A percentile compares a stretch with the other conserved stretches of the same genome.
phyloP scores from a whole-genome alignment of 2,888 invertebrate species.

The Timema podura region DNA sequence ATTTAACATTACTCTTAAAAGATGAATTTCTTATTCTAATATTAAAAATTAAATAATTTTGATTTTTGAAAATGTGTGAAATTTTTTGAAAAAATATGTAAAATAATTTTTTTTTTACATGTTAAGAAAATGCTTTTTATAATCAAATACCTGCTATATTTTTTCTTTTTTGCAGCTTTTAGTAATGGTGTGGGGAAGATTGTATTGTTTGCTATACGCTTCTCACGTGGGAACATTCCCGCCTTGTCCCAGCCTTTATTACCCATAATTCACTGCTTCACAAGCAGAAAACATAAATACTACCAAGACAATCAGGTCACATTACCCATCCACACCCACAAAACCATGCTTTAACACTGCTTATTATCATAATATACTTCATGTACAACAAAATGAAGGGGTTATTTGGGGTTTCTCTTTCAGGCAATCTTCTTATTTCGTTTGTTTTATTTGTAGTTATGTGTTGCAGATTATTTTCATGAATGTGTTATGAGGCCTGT shows the following conservation, averaged over 20 bases:
- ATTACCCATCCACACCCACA: slow-evolving; percentile 26
- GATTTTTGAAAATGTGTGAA: no score
- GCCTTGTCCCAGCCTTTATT: neutral
- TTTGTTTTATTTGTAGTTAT: no score
- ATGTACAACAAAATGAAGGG: no score
- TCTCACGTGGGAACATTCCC: slow-evolving; percentile 16
- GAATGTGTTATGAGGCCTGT: no score
- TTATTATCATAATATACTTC: neutral
- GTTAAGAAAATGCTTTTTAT: slow-evolving; percentile 5
- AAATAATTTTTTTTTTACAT: neutral
- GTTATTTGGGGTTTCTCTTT: no score
- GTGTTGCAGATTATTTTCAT: no score
- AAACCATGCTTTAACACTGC: slow-evolving; percentile 9
- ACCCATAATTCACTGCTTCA: slow-evolving; percentile 7
- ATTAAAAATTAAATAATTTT: no score
- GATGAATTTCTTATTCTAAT: no score
- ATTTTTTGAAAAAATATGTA: no score
- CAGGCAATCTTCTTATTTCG: no score
- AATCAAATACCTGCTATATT: slow-evolving; percentile 4
- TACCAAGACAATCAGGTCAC: slow-evolving; percentile 15
- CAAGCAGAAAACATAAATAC: slow-evolving; percentile 10
- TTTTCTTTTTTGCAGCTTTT: slow-evolving; percentile 29
- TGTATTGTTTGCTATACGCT: slow-evolving; percentile 26
- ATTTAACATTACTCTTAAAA: no score
- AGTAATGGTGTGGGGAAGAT: slow-evolving; percentile 27